Percentiles rank a stretch among this genome's conserved stretches.
Conservation (phyloP, 2,797 vertebrate genomes). For the Anisognathus igniventris region DNA sequence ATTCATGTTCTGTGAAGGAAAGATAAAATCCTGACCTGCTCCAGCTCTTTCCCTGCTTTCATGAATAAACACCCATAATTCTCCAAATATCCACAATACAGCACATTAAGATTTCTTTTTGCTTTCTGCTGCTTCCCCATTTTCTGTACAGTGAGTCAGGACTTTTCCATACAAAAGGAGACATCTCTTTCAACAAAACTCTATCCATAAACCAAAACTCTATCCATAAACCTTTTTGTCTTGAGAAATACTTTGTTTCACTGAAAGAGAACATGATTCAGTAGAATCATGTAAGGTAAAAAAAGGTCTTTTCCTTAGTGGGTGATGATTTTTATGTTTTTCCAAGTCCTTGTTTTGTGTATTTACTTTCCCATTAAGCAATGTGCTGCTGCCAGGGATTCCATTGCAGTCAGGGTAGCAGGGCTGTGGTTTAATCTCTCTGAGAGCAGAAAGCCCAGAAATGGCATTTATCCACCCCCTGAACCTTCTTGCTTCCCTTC, state of each 20-base stretch:
- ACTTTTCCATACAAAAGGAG: not conserved
- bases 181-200: not conserved
- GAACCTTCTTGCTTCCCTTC: not conserved
- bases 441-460: not conserved
- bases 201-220: not conserved
- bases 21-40: not conserved
- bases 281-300: too few relatives aligned
- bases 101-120: not conserved
- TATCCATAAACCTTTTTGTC: not conserved
- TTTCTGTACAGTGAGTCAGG: not conserved
- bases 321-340: not conserved
- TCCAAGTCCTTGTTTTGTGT: not conserved
- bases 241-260: not conserved
- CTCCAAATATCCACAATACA: not conserved
- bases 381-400: not conserved
- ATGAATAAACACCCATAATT: fast-evolving
- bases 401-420: not conserved
- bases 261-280: too few relatives aligned
- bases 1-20: not conserved
- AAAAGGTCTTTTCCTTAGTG: fast-evolving
- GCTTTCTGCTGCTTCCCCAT: not conserved
- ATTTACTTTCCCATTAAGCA: not conserved
- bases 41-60: not conserved
- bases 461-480: not conserved
- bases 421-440: not conserved